These are phyloP conservation scores for Solen grandis DNA, from an alignment of 1,140 invertebrate genomes.

Conservation along the genomic window DNA sequence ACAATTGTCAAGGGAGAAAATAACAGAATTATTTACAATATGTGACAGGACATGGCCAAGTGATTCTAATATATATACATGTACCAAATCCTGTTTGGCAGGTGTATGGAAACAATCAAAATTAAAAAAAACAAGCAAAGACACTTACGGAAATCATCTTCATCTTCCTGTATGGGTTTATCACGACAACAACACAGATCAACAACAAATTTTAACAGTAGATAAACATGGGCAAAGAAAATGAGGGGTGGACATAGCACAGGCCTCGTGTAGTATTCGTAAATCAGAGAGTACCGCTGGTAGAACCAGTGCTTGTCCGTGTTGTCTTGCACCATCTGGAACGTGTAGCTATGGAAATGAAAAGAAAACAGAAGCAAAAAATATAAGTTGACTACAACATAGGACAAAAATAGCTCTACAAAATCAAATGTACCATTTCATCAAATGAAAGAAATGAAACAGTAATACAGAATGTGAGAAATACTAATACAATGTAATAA, in stretches of 20 bases:
- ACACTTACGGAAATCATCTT: constrained; percentile 57
- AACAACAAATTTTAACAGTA: constrained; percentile 57
- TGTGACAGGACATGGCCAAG: too few species aligned
- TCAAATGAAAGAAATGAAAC: neutral
- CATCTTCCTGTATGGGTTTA: neutral
- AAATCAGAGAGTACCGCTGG: constrained; percentile 80
- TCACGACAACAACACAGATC: constrained; percentile 56
- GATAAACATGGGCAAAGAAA: constrained; percentile 74
- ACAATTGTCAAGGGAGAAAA: too few species aligned
- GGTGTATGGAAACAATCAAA: too few species aligned
- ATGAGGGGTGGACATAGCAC: constrained; percentile 81
- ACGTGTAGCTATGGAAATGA: constrained; percentile 72
- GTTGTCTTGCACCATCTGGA: constrained; percentile 78
- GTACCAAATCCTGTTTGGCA: too few species aligned
- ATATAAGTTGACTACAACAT: constrained; percentile 16
- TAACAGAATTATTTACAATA: too few species aligned
- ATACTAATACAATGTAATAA: too few species aligned
- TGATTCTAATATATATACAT: too few species aligned
- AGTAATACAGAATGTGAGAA: too few species aligned
- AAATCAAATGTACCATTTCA: neutral
- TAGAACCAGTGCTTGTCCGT: constrained; percentile 80
- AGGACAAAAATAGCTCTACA: constrained; percentile 7
- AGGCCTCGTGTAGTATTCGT: constrained; percentile 81
- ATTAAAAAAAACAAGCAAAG: too few species aligned
- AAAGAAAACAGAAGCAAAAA: constrained; percentile 27